These are phyloP conservation scores for Phataginus tricuspis DNA, from an alignment of 2,797 vertebrate genomes.

Conservation along the genomic window DNA sequence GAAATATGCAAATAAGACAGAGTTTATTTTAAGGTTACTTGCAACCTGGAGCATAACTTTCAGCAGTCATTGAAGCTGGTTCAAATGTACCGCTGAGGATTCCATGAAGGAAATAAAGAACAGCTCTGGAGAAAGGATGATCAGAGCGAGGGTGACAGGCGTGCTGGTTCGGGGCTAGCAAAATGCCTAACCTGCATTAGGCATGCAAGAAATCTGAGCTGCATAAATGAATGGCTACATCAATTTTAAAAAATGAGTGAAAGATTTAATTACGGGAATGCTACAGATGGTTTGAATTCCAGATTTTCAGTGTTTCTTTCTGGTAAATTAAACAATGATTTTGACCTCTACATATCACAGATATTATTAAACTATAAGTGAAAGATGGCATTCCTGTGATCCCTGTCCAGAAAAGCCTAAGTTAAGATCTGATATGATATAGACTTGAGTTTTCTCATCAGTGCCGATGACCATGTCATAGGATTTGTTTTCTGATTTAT, in stretches of 20 bases:
- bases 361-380: neutral
- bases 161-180: neutral
- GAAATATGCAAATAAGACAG: neutral
- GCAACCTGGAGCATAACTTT: neutral
- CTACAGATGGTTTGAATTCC: neutral
- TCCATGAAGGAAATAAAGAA: neutral
- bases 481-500: conserved; percentile 27
- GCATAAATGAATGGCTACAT: neutral
- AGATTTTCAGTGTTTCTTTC: neutral
- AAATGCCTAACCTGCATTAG: neutral
- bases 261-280: neutral
- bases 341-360: neutral
- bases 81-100: neutral
- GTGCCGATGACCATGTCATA: neutral
- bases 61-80: neutral
- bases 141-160: neutral
- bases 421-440: neutral
- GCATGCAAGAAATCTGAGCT: neutral
- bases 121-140: neutral
- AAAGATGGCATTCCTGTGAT: neutral
- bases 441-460: neutral
- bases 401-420: neutral
- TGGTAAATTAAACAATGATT: neutral
- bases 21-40: neutral
- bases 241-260: neutral